Evolutionary conservation across 2,797 vertebrate genomes (phyloP).

Genomic region (Phrynocephalus guinanensis): DNA sequence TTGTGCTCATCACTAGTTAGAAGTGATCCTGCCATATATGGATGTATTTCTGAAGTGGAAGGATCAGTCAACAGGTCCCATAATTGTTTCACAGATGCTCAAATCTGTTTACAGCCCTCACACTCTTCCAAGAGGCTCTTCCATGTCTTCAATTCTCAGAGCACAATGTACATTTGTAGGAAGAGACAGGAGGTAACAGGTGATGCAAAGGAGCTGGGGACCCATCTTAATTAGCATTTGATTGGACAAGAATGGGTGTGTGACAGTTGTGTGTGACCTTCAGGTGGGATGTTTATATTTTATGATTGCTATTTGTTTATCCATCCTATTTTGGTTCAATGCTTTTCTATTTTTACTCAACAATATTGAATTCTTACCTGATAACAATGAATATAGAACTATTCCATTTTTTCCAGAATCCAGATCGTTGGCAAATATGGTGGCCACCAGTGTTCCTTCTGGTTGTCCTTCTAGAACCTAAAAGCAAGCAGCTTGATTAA

Average conservation of each 20-base stretch:
- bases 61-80: no score
- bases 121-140: no score
- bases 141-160: not conserved
- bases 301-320: not conserved
- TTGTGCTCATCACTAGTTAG: no score
- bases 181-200: not conserved
- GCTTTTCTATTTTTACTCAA: not conserved
- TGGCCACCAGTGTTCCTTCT: slow-evolving; percentile 82
- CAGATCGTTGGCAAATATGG: slow-evolving; percentile 89
- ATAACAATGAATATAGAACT: slow-evolving; percentile 81
- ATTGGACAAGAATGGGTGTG: not conserved
- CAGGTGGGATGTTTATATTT: not conserved
- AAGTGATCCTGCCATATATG: no score
- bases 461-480: slow-evolving; percentile 88
- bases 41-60: no score
- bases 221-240: not conserved
- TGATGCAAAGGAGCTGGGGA: not conserved
- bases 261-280: not conserved
- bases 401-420: slow-evolving; percentile 89
- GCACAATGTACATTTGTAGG: not conserved
- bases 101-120: no score
- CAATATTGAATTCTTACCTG: slow-evolving; percentile 79
- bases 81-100: no score
- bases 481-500: slow-evolving; percentile 56
- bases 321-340: not conserved